A percentile compares a stretch with the other conserved stretches of the same genome.
Evolutionary conservation across 2,113 vertebrate genomes (phyloP).

Genomic region (Bufo bufo): DNA sequence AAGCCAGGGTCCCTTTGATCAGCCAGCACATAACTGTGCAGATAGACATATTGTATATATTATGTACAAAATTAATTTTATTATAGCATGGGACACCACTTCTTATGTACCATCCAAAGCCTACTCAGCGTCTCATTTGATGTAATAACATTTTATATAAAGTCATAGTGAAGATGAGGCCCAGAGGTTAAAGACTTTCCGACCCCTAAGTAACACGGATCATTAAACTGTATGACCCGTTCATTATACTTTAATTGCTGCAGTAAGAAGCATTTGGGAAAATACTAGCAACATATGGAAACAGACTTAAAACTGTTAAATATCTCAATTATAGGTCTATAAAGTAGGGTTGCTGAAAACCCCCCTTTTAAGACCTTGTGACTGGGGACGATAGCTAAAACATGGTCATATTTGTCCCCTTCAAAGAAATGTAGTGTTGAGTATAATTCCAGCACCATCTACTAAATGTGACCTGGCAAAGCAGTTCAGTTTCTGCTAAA

Average conservation of each 20-base stretch:
- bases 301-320: not conserved
- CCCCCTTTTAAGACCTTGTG: not conserved
- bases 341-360: too few relatives aligned
- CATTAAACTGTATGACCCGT: slow-evolving; percentile 2
- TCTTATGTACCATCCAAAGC: not conserved
- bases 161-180: slow-evolving; percentile 31
- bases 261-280: not conserved
- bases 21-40: slow-evolving; percentile 77
- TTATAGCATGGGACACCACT: slow-evolving; percentile 66
- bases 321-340: too few relatives aligned
- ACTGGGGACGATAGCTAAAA: not conserved
- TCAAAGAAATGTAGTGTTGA: not conserved
- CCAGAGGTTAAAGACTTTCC: not conserved
- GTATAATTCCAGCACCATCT: not conserved
- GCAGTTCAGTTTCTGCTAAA: not conserved
- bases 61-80: slow-evolving; percentile 85
- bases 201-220: not conserved
- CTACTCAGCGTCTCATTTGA: slow-evolving; percentile 22
- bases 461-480: not conserved
- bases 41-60: slow-evolving; percentile 83
- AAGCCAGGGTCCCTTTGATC: slow-evolving; percentile 79
- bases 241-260: not conserved
- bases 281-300: not conserved
- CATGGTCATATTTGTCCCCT: not conserved
- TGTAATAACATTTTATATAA: slow-evolving; percentile 38